Base-by-base conservation (phyloP, 2,888 invertebrate species). In the Geophilus truncorum region DNA sequence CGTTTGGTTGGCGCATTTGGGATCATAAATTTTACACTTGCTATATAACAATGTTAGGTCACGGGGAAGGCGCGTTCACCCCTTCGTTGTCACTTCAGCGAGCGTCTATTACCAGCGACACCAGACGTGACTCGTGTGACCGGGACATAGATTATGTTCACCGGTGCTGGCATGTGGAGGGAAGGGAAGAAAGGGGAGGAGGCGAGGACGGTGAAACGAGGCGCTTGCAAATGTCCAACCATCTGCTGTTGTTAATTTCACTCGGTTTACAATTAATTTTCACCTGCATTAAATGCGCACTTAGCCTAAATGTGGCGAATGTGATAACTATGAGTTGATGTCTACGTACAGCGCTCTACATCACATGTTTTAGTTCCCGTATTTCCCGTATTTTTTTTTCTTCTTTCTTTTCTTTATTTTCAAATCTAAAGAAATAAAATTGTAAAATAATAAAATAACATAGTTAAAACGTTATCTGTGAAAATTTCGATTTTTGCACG, bases 51-150 rank as follows among this genome's bases (percentile, higher is more conserved):
- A 25, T 70, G 70, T 70, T 70, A 70, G 70, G 70, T 70, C 70
- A 70, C 25, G 25, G n/a, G 70, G 70, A 70, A 70, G 25, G 70
- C 70, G 70, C 70, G 70, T 70, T 23, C 70, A 25, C 70, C 25
- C 70, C 70, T 70, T 70, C 70, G 70, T 70, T 70, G 70, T 70
- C 70, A 70, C 70, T 70, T 70, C 70, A 70, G 70, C 70, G 70
- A 70, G 70, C 70, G 70, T 70, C 70, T 70, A 70, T 70, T 70
- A 70, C 70, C 70, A 70, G 70, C 70, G 70, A 70, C 70, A 70
- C 70, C 70, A 70, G 70, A 70, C 70, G 25, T 70, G 70, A 70
- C 70, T 70, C 70, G 70, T 70, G 70, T 70, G 70, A 70, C 70
- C 70, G 70, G 28, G 70, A 70, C 70, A 70, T 70, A 70, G 70